A percentile compares a stretch with the other conserved stretches of the same genome.
phyloP scores from a whole-genome alignment of 1,140 invertebrate genomes.

The Drosophila cardini region DNA sequence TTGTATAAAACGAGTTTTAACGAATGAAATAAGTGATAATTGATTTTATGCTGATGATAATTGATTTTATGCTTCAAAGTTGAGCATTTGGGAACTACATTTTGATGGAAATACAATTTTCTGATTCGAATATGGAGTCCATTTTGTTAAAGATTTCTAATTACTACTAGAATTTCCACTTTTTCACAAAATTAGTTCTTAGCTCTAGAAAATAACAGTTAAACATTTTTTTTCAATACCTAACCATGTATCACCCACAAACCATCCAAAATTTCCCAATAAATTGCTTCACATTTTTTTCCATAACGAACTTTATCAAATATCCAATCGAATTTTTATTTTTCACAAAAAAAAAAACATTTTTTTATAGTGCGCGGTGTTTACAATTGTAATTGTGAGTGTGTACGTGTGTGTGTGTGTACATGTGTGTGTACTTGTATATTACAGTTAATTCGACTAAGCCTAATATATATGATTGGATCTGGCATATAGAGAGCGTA shows the following conservation, averaged over 20 bases:
- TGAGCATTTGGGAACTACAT: no score
- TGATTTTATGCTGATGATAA: no score
- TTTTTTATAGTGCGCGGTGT: constrained; percentile 59
- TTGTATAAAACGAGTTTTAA: no score
- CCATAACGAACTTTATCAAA: constrained; percentile 30
- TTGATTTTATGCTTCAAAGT: no score
- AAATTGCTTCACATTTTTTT: constrained; percentile 10
- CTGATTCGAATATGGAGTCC: no score
- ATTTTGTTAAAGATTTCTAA: no score
- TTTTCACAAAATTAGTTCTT: no score
- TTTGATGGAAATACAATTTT: no score
- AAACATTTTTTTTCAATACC: no score
- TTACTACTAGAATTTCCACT: no score
- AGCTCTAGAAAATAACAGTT: no score
- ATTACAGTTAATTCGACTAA: constrained; percentile 74
- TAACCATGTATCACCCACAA: no score
- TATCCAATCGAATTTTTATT: constrained; percentile 65
- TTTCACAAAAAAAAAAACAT: constrained; percentile 51
- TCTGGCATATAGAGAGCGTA: neutral
- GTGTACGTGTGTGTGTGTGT: constrained; percentile 13
- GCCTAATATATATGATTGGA: constrained; percentile 57
- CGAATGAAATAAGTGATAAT: neutral
- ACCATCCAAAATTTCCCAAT: constrained; percentile 1
- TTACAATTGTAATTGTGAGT: constrained; percentile 36
- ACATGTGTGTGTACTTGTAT: constrained; percentile 43